These are phyloP conservation scores for Hafferia zeledoni DNA, from an alignment of 2,797 vertebrate genomes.

Conservation along the genomic window DNA sequence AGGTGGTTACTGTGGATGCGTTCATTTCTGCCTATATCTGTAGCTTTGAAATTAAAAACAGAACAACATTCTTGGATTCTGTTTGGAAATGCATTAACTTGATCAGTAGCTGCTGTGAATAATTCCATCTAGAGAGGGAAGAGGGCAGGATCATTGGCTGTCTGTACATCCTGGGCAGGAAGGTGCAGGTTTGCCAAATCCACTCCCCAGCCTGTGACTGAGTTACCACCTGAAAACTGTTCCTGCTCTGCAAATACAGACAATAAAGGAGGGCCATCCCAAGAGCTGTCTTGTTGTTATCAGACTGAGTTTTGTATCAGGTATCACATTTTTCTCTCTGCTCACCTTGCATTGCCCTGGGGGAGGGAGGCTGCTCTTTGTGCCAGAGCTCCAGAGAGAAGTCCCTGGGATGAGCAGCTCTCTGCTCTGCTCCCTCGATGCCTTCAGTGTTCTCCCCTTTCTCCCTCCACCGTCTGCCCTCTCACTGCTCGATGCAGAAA, in stretches of 20 bases:
- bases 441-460: fast-evolving
- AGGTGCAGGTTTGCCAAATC: neutral
- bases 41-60: neutral
- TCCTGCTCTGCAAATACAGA: neutral
- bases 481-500: neutral
- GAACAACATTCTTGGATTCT: neutral
- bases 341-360: neutral
- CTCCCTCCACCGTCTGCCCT: neutral
- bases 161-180: neutral
- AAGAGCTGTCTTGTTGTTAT: neutral
- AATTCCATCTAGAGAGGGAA: neutral
- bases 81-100: neutral
- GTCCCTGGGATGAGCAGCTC: neutral
- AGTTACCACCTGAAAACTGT: neutral
- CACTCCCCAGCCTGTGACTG: fast-evolving
- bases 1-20: neutral
- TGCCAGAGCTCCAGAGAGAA: neutral
- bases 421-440: neutral
- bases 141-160: fast-evolving
- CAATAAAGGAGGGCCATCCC: neutral
- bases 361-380: neutral
- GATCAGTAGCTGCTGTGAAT: neutral
- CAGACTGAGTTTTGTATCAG: neutral
- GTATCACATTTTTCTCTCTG: neutral
- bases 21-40: neutral